phyloP scores from a whole-genome alignment of 2,113 vertebrate genomes.

The Dicentrarchus labrax region DNA sequence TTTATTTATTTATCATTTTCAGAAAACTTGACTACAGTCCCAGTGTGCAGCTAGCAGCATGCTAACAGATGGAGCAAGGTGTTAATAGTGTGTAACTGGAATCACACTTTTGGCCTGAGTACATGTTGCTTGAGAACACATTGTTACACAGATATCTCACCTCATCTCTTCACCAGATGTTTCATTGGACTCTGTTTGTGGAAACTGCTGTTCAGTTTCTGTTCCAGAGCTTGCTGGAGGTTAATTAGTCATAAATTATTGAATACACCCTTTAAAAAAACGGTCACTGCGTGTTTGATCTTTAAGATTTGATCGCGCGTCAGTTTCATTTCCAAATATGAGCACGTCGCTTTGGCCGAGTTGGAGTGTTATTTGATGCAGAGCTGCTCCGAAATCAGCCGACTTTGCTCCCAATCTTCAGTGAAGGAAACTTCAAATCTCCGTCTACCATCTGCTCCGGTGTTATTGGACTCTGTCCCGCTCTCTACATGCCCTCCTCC shows the following conservation, averaged over 20 bases:
- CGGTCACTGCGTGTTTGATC: background rate
- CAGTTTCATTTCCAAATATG: background rate
- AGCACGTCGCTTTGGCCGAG: too few relatives aligned
- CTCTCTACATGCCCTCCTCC: background rate
- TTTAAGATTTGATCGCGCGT: background rate
- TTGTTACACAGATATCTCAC: background rate
- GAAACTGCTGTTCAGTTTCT: background rate
- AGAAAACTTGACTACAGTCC: background rate
- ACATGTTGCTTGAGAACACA: background rate
- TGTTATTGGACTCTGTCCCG: slow-evolving; percentile 12
- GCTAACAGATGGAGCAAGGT: slow-evolving; percentile 15
- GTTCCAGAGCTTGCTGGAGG: background rate
- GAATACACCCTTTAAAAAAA: background rate
- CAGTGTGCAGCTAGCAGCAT: too few relatives aligned
- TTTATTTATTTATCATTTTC: background rate
- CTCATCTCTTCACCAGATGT: slow-evolving; percentile 3
- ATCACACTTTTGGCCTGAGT: background rate
- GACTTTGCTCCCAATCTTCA: background rate
- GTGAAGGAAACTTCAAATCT: slow-evolving; percentile 27
- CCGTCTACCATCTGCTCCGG: slow-evolving; percentile 38
- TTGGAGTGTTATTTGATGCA: background rate
- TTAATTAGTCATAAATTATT: background rate
- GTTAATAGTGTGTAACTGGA: slow-evolving; percentile 10
- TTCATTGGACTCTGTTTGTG: background rate
- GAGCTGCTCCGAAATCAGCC: background rate